Evolutionary conservation across 37 sponge, comb jelly and placozoan genomes (phyloP).

Genomic region (Ianthella basta): DNA sequence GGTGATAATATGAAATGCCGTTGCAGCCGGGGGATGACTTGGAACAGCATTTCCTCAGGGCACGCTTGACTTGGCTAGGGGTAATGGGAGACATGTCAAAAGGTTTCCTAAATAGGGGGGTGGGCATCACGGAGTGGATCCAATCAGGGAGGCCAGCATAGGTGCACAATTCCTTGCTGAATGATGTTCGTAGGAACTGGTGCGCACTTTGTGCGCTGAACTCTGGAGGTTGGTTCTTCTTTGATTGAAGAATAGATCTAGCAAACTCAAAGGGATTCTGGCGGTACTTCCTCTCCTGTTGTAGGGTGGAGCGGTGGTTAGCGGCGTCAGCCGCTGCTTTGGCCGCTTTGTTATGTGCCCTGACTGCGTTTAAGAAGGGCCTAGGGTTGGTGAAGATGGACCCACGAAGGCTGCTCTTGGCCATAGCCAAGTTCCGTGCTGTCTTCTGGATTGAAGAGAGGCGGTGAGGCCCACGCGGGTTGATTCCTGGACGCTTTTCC

Average conservation of each 20-base stretch:
- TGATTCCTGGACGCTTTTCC: no score
- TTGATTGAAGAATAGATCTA: neutral
- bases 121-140: neutral
- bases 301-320: neutral
- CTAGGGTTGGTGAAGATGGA: neutral
- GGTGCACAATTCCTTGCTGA: neutral
- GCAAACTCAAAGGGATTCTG: neutral
- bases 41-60: neutral
- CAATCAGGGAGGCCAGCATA: constrained; percentile 1
- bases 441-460: no score
- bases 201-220: neutral
- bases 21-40: no score
- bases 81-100: neutral
- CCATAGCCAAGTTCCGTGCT: no score
- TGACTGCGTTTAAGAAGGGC: no score
- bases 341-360: no score
- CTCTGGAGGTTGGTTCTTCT: neutral
- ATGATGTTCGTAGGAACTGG: neutral
- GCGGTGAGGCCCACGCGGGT: no score
- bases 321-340: no score
- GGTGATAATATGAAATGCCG: no score
- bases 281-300: neutral
- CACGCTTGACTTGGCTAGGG: neutral
- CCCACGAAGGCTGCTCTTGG: neutral
- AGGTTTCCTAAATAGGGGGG: neutral